These are phyloP conservation scores for Platycnemis pennipes DNA, from an alignment of 2,888 invertebrate genomes.

Conservation along the genomic window DNA sequence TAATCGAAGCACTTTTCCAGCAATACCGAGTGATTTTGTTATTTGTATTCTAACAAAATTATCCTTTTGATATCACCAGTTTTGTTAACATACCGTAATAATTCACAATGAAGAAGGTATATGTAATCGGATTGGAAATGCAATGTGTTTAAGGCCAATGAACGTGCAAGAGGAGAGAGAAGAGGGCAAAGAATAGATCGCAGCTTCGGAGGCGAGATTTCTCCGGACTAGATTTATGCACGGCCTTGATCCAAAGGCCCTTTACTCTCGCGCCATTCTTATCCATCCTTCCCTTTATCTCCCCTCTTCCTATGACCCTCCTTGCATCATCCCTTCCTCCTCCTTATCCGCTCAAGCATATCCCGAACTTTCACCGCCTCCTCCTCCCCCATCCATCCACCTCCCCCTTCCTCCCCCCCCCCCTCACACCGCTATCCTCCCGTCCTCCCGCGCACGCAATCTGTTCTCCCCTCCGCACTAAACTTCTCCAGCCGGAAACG, in stretches of 20 bases:
- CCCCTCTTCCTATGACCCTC: not conserved
- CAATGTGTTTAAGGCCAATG: not conserved
- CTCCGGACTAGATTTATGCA: not conserved
- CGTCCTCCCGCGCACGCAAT: not conserved
- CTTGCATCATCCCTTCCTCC: not conserved
- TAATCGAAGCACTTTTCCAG: too few relatives aligned
- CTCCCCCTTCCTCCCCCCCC: not conserved
- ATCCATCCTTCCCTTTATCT: not conserved
- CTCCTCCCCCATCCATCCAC: not conserved
- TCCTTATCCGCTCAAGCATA: not conserved
- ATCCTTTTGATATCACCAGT: too few relatives aligned
- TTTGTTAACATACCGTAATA: too few relatives aligned
- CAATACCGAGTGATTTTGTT: too few relatives aligned
- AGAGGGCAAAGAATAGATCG: not conserved
- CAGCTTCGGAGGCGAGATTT: not conserved
- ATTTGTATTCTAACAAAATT: too few relatives aligned
- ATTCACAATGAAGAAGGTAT: too few relatives aligned
- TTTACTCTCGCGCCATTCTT: not conserved
- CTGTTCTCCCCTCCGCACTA: not conserved
- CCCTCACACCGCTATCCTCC: not conserved
- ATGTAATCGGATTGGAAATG: too few relatives aligned
- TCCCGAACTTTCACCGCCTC: conserved; percentile 32
- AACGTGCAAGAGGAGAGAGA: not conserved
- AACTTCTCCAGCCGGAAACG: conserved; percentile 61
- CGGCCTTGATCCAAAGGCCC: not conserved